Evolutionary conservation across 1,140 invertebrate species (phyloP).

Genomic region (Bombus polaris): DNA sequence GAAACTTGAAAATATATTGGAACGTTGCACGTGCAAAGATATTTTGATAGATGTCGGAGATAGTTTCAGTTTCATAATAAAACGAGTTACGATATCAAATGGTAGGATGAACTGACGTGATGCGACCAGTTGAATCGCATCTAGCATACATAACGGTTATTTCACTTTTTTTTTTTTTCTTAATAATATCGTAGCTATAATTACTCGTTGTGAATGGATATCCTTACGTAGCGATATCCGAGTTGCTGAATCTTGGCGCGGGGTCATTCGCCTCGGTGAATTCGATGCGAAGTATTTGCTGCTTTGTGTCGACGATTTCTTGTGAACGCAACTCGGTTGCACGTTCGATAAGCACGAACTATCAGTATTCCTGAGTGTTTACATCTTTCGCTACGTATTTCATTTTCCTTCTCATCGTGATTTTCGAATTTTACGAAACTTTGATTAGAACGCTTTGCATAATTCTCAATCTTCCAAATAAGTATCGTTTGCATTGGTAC

Average conservation of each 20-base stretch:
- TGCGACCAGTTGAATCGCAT: neutral
- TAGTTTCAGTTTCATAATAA: neutral
- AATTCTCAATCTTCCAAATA: neutral
- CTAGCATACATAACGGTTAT: constrained; percentile 20
- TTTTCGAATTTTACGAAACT: neutral
- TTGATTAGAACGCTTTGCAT: no score
- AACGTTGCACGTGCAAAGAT: neutral
- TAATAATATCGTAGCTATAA: neutral
- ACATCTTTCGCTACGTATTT: no score
- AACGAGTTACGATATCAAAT: neutral
- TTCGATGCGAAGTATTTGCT: neutral
- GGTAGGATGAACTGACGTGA: neutral
- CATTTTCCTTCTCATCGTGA: neutral
- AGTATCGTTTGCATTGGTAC: neutral
- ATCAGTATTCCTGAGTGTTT: neutral
- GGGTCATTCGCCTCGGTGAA: constrained; percentile 34
- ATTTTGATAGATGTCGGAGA: neutral
- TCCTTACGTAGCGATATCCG: neutral
- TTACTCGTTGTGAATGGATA: neutral
- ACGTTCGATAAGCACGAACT: neutral
- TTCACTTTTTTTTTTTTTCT: constrained; percentile 9
- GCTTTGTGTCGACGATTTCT: neutral
- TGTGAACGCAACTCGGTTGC: neutral
- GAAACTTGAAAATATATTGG: no score
- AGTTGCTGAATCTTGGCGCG: constrained; percentile 26